These are phyloP conservation scores for Ommatoiulus sabulosus DNA, from an alignment of 2,888 invertebrate species.

Conservation along the genomic window DNA sequence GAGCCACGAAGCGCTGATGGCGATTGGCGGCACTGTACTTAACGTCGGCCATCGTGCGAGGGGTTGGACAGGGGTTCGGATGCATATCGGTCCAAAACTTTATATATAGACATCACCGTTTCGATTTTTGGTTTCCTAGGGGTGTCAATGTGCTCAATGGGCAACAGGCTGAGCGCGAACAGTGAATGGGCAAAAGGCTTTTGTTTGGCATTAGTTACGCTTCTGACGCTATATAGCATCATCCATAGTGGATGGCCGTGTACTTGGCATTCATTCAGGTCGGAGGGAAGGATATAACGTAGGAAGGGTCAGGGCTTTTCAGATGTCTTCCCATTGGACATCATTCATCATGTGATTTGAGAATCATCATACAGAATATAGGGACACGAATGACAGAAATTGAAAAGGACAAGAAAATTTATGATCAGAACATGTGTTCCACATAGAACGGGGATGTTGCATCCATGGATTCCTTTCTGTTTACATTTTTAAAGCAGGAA, in stretches of 20 bases:
- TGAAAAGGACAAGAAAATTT: constrained; percentile 56
- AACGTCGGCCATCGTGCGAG: neutral
- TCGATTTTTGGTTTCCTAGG: constrained; percentile 28
- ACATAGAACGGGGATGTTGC: constrained; percentile 41
- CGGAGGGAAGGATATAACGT: constrained; percentile 47
- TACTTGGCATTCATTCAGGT: constrained; percentile 51
- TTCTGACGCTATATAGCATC: constrained; percentile 40
- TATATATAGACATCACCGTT: constrained; percentile 46
- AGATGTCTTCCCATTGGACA: constrained; percentile 54
- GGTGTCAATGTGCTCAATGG: constrained; percentile 52
- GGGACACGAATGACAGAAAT: constrained; percentile 51
- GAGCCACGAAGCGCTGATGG: constrained; percentile 3
- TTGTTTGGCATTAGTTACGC: constrained; percentile 50
- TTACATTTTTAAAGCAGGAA: neutral
- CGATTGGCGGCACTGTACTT: neutral
- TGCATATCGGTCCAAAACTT: neutral
- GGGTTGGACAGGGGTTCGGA: constrained; percentile 15
- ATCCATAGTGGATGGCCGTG: constrained; percentile 46
- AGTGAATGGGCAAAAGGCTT: constrained; percentile 24
- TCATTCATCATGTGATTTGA: constrained; percentile 55
- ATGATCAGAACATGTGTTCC: constrained; percentile 54
- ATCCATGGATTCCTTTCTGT: constrained; percentile 26
- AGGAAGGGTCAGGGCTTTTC: constrained; percentile 49
- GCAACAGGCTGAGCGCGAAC: constrained; percentile 45
- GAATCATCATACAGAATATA: constrained; percentile 54